Conservation (phyloP, 1,140 invertebrate genomes). For the Atta colombica region DNA sequence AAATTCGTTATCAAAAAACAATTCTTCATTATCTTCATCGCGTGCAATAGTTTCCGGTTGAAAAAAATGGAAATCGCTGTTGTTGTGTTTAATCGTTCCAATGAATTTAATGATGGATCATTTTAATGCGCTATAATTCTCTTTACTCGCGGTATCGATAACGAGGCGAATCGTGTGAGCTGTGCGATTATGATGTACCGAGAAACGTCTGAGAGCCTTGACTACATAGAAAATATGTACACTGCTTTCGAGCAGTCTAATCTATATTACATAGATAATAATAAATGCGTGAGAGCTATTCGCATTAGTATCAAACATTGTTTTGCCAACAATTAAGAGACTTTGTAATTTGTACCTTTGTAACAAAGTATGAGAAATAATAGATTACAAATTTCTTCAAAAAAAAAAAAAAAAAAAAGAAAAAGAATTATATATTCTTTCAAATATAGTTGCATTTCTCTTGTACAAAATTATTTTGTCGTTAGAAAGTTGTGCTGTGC, state of each 20-base stretch:
- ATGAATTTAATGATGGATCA: constrained; percentile 40
- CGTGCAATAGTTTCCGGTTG: not conserved
- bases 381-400: not conserved
- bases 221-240: constrained; percentile 30
- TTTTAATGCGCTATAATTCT: constrained; percentile 26
- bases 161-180: constrained; percentile 12
- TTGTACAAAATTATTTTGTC: not conserved
- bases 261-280: constrained; percentile 15
- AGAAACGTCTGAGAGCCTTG: constrained; percentile 30
- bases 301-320: not conserved
- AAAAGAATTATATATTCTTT: not conserved
- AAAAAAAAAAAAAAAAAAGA: not conserved
- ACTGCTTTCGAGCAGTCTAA: constrained; percentile 17
- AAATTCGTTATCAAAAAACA: not conserved
- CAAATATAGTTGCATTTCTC: not conserved
- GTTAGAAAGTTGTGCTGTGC: not conserved
- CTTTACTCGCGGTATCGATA: constrained; percentile 16
- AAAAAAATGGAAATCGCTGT: constrained; percentile 6
- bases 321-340: not conserved
- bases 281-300: not conserved
- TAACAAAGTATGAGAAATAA: not conserved
- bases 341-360: not conserved
- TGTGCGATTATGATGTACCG: constrained; percentile 14
- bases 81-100: not conserved
- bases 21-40: not conserved